Base-by-base conservation (phyloP, 2,797 vertebrate species). In the Petrocephalus schoutedeni region DNA sequence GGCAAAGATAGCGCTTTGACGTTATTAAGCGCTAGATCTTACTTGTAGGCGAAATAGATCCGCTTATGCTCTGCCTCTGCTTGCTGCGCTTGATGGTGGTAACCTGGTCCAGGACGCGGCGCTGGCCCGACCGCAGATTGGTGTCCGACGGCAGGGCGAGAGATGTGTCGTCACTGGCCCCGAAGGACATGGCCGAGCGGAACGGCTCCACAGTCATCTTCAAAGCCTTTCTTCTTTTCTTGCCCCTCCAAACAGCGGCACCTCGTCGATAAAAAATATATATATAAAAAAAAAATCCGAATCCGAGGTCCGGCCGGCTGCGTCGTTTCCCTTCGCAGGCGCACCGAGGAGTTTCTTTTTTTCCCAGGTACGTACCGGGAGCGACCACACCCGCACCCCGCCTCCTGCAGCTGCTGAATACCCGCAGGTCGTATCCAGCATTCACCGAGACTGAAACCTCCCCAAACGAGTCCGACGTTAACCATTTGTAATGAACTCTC, bases 91-190 rank as follows among this genome's bases (percentile, higher is more conserved):
- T 95, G 45, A 96, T 91, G 88, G 89, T 93, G 90, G 92, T 86
- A 28, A 96, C 95, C 80, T 96, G 95, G 14, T 93, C 91, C 86
- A 94, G 91, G 9, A 96, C 95, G 74, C 95, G 94, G 91, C 91
- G 93, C 54, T 93, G 92, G 6, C 95, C 94, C 0, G 91, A 74
- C 91, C 90, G 91, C 89, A 93, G 88, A 6, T 86, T 91, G 54
- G 80, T 23, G 88, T 96, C 95, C 0, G 94, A 94, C 21, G 95
- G 95, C 56, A 96, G 14, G 45, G 93, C 94, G 61, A 96, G 94
- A 80, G 95, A 96, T 53, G 95, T 96, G 92, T 96, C 95, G 19
- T 95, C 95, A 32, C 1, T 4, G 28, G 3, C 9, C 2, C 32
- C 51, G 32, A 12, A 0, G 41, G 2, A 83, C 89, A 87, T 90